Conservation (phyloP, 2,113 vertebrate species). For the Notarius quadriscutis region DNA sequence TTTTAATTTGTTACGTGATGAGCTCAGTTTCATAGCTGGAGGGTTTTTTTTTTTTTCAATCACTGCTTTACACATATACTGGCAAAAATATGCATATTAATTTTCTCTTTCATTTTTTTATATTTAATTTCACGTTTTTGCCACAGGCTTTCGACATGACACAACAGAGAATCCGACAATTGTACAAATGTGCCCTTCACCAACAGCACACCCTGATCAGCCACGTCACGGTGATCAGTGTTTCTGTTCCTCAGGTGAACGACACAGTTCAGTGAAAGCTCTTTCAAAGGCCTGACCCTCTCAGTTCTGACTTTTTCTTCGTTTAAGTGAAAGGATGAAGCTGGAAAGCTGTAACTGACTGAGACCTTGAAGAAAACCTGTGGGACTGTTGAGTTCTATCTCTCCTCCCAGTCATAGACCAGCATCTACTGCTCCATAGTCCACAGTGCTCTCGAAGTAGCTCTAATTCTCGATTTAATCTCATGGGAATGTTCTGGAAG, state of each 20-base stretch:
- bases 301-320: neutral
- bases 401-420: neutral
- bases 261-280: neutral
- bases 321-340: neutral
- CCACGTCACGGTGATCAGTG: neutral
- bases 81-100: neutral
- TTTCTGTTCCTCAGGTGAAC: neutral
- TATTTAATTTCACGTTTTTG: slow-evolving; percentile 3
- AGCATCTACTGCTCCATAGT: neutral
- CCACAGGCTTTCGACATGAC: neutral
- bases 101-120: neutral
- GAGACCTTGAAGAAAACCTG: neutral
- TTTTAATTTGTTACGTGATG: neutral
- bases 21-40: neutral
- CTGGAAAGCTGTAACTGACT: neutral
- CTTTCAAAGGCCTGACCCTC: neutral
- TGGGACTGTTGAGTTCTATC: neutral
- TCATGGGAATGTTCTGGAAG: neutral
- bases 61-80: neutral
- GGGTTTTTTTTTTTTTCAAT: neutral
- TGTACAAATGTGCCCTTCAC: neutral
- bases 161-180: neutral
- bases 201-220: neutral
- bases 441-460: neutral
- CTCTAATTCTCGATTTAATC: neutral